phyloP scores from a whole-genome alignment of 2,797 vertebrate genomes.

The Dermochelys coriacea region DNA sequence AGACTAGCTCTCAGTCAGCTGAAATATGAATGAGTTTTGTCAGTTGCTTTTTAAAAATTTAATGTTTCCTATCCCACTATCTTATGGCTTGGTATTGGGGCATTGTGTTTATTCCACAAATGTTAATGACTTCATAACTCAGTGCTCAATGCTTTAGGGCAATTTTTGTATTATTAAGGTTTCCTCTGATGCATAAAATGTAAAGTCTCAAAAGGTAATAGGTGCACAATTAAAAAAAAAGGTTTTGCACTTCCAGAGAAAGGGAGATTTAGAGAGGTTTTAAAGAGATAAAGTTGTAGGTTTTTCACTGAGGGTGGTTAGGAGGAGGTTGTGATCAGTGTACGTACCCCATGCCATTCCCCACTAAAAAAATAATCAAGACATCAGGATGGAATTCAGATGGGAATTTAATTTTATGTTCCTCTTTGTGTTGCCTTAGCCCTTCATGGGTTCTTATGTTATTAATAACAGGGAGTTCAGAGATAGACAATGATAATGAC shows the following conservation, averaged over 20 bases:
- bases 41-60: neutral
- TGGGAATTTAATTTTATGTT: neutral
- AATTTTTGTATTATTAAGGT: conserved; percentile 63
- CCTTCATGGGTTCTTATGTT: neutral
- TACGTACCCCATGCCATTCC: neutral
- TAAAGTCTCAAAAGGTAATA: conserved; percentile 32
- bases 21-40: neutral
- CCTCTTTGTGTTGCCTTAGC: neutral
- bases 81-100: conserved; percentile 29
- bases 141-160: conserved; percentile 48
- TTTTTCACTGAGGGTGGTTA: neutral
- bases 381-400: neutral
- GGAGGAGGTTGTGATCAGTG: neutral
- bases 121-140: conserved; percentile 64
- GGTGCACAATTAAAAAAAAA: neutral
- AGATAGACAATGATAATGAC: neutral
- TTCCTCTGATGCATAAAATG: conserved; percentile 27
- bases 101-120: conserved; percentile 56
- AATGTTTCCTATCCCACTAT: neutral
- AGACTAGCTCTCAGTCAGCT: neutral
- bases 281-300: conserved; percentile 9
- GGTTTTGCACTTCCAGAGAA: conserved; percentile 28
- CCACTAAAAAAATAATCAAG: neutral
- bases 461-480: neutral
- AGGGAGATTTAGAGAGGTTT: conserved; percentile 26